Evolutionary conservation across 2,113 vertebrate genomes (phyloP).

Genomic region (Fregata magnificens): DNA sequence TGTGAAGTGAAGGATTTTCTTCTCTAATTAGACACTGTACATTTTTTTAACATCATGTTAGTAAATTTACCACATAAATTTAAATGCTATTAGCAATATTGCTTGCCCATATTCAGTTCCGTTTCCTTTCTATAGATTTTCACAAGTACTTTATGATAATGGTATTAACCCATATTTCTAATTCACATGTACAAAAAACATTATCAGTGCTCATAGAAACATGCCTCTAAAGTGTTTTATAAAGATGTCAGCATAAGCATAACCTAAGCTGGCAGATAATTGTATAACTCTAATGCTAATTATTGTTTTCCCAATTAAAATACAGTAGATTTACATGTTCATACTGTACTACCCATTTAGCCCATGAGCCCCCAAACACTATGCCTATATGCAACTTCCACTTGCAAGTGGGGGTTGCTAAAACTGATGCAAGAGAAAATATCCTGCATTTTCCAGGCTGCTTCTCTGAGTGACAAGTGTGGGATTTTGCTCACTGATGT

Average conservation of each 20-base stretch:
- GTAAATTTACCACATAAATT: conserved; percentile 76
- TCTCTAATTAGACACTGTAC: conserved; percentile 59
- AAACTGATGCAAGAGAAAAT: neutral
- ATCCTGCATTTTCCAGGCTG: neutral
- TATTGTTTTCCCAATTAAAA: conserved; percentile 15
- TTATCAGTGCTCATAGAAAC: conserved; percentile 43
- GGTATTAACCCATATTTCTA: conserved; percentile 67
- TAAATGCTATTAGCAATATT: conserved; percentile 65
- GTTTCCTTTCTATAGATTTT: conserved; percentile 9
- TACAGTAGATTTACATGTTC: neutral
- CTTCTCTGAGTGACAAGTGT: neutral
- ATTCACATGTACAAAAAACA: conserved; percentile 59
- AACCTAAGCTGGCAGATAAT: neutral
- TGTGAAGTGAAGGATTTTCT: conserved; percentile 58
- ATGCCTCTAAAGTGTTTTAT: neutral
- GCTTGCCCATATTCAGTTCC: conserved; percentile 29
- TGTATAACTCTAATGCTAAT: neutral
- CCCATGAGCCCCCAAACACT: neutral
- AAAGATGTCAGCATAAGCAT: conserved; percentile 13
- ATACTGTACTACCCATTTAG: neutral
- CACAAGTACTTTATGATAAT: conserved; percentile 39
- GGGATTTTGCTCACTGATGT: neutral
- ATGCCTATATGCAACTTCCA: neutral
- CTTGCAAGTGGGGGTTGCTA: neutral
- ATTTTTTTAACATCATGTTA: conserved; percentile 70